These are phyloP conservation scores for Oriolus oriolus DNA, from an alignment of 2,113 vertebrate species.

Conservation along the genomic window DNA sequence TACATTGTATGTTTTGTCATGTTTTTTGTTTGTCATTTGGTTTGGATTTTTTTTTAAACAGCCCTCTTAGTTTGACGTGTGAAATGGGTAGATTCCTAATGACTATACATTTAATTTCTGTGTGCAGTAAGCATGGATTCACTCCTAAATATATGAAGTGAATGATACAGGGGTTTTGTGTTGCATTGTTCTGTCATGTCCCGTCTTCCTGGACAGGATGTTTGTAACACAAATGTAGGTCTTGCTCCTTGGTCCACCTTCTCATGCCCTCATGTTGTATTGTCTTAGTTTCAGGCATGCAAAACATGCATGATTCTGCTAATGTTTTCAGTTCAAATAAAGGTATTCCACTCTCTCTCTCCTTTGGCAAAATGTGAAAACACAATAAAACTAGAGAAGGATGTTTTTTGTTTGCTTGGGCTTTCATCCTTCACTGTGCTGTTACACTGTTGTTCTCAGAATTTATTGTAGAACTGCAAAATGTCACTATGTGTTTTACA, in stretches of 20 bases:
- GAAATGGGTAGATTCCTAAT: not conserved
- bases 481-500: not conserved
- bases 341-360: not conserved
- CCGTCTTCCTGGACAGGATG: fast-evolving
- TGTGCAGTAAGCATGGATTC: not conserved
- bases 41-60: not conserved
- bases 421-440: not conserved
- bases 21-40: not conserved
- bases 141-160: not conserved
- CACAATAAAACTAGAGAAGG: not conserved
- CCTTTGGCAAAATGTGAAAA: not conserved
- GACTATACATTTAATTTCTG: not conserved
- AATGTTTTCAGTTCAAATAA: not conserved
- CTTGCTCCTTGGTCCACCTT: not conserved
- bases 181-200: fast-evolving
- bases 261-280: not conserved
- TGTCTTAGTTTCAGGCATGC: not conserved
- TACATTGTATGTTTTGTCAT: not conserved
- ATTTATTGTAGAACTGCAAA: not conserved
- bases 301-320: not conserved
- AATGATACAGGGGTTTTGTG: not conserved
- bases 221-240: not conserved
- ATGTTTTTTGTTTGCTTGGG: not conserved
- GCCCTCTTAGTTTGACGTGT: not conserved
- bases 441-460: not conserved